Evolutionary conservation across 2,797 vertebrate species (phyloP), one percentile per base, ranked within the genome.

Genomic region (Lagorchestes hirsutus): DNA sequence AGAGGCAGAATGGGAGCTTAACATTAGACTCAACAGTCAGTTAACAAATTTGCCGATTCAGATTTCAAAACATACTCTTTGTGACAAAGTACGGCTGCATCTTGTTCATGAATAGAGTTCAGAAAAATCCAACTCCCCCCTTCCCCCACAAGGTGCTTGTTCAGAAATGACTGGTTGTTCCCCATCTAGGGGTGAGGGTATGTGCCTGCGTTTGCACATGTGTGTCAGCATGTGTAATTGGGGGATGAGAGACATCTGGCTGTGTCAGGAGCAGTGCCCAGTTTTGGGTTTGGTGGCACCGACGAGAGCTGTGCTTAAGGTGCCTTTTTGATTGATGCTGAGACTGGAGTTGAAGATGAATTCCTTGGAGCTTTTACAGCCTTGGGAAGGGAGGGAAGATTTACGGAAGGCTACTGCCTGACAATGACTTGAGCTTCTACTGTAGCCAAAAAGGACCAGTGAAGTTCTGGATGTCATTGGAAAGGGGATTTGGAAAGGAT

Each of bases 11-110:
- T 98, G 98, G 98, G 98, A 98, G 98, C 98, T 97, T 98, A 98
- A 98, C 98, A 98, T 99, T 99, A 99, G 98, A 96, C 98, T 98
- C 98, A 98, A 99, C 98, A 99, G 99, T 98, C 98, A 98, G 98
- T 99, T 99, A 99, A 99, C 98, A 98, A 98, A 99, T 98, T 97
- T 98, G 98, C 98, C 98, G 98, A 98, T 98, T 98, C 98, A 98
- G 98, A 97, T 98, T 98, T 98, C 97, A 98, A 97, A 97, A 98
- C 97, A 0, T 97, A 98, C 97, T 97, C 97, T 98, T 94, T 90
- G 98, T 97, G 98, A 97, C 97, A 95, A 97, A 97, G 98, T 97
- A 98, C 97, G 98, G 98, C 98, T 96, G 94, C 54, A 74, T 97
- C 96, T 96, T 93, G 24, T 92, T 95, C 93, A 94, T 62, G 98